Evolutionary conservation across 2,888 invertebrate species (phyloP).

Genomic region (Corbicula japonica): DNA sequence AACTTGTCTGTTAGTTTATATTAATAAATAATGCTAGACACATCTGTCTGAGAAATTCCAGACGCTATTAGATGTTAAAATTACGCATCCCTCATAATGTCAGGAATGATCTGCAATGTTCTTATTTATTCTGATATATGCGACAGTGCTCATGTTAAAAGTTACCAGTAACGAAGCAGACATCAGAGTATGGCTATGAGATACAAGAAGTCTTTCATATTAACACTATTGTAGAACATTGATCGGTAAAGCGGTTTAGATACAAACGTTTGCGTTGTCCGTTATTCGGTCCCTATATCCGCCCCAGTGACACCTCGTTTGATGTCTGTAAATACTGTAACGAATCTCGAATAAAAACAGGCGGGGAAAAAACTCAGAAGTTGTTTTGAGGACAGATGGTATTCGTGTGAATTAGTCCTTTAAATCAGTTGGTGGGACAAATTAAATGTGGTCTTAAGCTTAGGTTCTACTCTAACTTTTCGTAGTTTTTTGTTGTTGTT

Average conservation of each 20-base stretch:
- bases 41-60: conserved; percentile 2
- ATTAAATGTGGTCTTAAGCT: too few species aligned
- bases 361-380: too few species aligned
- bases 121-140: not conserved
- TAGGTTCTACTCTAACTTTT: too few species aligned
- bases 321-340: too few species aligned
- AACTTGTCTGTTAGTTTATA: not conserved
- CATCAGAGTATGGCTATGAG: too few species aligned
- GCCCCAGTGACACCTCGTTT: not conserved
- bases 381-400: too few species aligned
- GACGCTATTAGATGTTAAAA: not conserved
- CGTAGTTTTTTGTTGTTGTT: too few species aligned
- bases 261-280: not conserved
- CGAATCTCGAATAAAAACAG: too few species aligned
- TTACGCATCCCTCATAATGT: conserved; percentile 2
- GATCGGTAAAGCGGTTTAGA: not conserved
- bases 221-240: not conserved
- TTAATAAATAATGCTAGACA: too few species aligned
- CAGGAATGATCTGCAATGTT: not conserved
- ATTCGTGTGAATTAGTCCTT: too few species aligned
- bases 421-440: too few species aligned
- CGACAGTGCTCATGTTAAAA: not conserved
- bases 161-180: too few species aligned
- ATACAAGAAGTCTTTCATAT: not conserved
- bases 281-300: not conserved